Percentiles rank a stretch among this genome's conserved stretches.
Conservation (phyloP, 2,113 vertebrate genomes). For the Gavia stellata region DNA sequence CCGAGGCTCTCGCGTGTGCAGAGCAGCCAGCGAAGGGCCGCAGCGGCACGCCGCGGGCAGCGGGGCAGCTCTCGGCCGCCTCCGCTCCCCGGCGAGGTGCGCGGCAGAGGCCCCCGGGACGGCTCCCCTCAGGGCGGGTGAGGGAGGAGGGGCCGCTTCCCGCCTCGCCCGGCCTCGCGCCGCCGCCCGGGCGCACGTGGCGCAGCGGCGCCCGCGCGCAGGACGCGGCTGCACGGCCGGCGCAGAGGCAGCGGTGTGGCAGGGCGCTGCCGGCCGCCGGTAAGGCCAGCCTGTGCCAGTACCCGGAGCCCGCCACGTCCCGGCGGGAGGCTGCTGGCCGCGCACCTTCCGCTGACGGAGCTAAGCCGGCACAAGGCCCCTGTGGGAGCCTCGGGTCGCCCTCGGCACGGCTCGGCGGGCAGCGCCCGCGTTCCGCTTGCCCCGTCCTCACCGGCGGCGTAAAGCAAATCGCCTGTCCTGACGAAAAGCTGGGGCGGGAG, state of each 20-base stretch:
- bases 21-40: background rate
- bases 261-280: background rate
- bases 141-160: background rate
- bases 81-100: no score
- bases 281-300: fast-evolving
- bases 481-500: no score
- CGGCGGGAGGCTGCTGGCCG: background rate
- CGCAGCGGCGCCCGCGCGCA: background rate
- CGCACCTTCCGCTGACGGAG: no score
- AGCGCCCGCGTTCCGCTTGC: background rate
- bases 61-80: background rate
- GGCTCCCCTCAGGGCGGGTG: background rate
- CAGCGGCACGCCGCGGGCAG: background rate
- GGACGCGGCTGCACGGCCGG: background rate
- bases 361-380: background rate
- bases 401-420: background rate
- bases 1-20: background rate
- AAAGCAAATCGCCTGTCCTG: background rate
- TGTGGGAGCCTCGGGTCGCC: background rate
- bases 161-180: background rate
- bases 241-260: no score
- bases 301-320: no score
- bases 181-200: background rate
- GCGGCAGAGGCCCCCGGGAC: background rate
- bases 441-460: background rate